phyloP scores from a whole-genome alignment of 2,113 vertebrate genomes.

The Plectropomus leopardus region DNA sequence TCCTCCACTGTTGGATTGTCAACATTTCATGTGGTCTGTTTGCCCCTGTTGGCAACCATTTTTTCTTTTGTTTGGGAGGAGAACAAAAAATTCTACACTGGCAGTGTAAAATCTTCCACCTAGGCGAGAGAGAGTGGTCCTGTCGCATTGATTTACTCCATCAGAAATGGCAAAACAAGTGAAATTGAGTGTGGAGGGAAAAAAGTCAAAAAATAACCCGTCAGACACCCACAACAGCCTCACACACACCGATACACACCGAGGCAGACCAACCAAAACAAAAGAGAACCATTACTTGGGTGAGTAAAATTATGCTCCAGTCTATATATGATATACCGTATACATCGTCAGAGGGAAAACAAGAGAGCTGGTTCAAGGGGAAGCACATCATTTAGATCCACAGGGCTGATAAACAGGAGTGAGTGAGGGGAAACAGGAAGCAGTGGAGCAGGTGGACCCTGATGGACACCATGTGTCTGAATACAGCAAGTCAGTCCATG shows the following conservation, averaged over 20 bases:
- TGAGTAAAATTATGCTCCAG: not conserved
- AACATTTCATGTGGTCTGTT: not conserved
- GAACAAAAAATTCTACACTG: constrained; percentile 3
- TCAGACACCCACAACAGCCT: constrained; percentile 2
- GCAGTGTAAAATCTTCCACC: constrained; percentile 30
- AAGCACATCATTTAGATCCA: constrained; percentile 15
- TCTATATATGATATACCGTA: not conserved
- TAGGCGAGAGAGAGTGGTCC: constrained; percentile 22
- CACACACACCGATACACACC: not conserved
- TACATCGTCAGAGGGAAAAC: constrained; percentile 19
- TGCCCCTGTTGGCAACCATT: constrained; percentile 18
- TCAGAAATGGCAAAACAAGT: constrained; percentile 53
- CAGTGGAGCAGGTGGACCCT: not conserved
- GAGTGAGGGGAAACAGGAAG: not conserved
- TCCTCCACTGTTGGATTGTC: not conserved
- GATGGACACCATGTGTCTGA: not conserved
- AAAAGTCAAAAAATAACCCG: constrained; percentile 19
- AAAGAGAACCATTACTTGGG: not conserved
- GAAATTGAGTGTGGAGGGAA: constrained; percentile 46
- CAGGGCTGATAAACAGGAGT: not conserved
- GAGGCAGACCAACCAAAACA: not conserved
- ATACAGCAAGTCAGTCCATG: constrained; percentile 4
- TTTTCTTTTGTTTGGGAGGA: constrained; percentile 17
- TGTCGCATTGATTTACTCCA: constrained; percentile 51
- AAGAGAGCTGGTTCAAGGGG: not conserved